Base-by-base conservation (phyloP, 2,113 vertebrate species). In the Daubentonia madagascariensis region DNA sequence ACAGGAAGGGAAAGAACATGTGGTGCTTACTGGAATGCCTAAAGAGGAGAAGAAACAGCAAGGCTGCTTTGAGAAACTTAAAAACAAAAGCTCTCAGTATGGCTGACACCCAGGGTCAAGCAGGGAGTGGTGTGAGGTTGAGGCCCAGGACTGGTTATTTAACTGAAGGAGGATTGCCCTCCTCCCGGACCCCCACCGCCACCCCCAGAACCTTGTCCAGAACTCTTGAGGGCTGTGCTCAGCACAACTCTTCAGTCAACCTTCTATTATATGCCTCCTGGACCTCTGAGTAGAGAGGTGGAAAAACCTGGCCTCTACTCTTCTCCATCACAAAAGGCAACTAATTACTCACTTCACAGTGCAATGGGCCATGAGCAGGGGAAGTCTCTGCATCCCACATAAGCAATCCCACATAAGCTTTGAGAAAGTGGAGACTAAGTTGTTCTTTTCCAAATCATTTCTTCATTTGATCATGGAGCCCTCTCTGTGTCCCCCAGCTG, bases 331-430 rank as follows among this genome's bases (percentile, higher is more conserved):
- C 12, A 14, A 88, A 92, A 54, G 9, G 32, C 63, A 67, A 18
- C 6, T 50, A 35, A 22, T n/a, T 63, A 48, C 6, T 45, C 52
- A 45, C 35, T 45, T 63, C 43, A 6, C 6, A 8, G 14, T 80
- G 3, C 5, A 4, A 2, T 50, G 10, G 43, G 22, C 25, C 22
- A 32, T 8, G 9, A 48, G 18, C 37, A 57, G 8, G 18, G 12
- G 37, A 65, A 13, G 17, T 12, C 9, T 75, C 37, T 89, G 20
- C 7, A 63, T 16, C 28, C 59, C 52, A 45, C 12, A 35, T 18
- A 2, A 0, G 8, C 7, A 8, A 1, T 9, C n/a, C n/a, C n/a
- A n/a, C n/a, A n/a, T 25, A 45, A 40, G 25, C 32, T 75, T n/a
- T 43, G 16, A 48, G 23, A 70, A 48, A 10, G 17, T 11, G 25